Evolutionary conservation across 1,140 invertebrate species (phyloP), one percentile per base, ranked within the genome.

Genomic region (Apis dorsata): DNA sequence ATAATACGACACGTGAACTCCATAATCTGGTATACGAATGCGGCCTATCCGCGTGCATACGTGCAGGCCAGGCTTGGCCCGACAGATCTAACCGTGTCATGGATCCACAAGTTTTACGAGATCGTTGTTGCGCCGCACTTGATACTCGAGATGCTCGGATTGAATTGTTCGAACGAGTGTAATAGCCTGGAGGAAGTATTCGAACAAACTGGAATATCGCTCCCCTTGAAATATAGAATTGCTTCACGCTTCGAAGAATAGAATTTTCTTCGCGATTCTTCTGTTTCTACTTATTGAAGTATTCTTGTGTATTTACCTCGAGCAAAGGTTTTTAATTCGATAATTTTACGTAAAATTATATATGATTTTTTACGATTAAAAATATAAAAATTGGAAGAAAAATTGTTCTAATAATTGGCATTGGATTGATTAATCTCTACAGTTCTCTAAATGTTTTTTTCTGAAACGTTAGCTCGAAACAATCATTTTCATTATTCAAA

Each of bases 1-100:
- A 89, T 89, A 89, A 89, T 89, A 89, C 87, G 85, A 89, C 86
- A 88, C 88, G 88, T 86, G 88, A 89, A 88, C 88, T 85, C 84
- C 79, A 86, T 86, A 84, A 88, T 88, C 86, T 84, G 86, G 70
- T 85, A 75, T 81, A 79, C 57, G 79, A 74, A 80, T 68, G 71
- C 75, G 57, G 78, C 62, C 62, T 85, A 79, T 77, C 79, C 66
- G n/a, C 62, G 53, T 75, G 79, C 63, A 72, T 75, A 69, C 69
- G 66, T 68, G 34, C 85, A 79, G 78, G 87, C 69, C 55, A 34
- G 34, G 44, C 59, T 66, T n/a, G 49, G 81, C 71, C 24, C 69
- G 74, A 63, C 66, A 63, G 68, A 84, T 80, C 66, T 60, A 87
- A 79, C 81, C 66, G 86, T 81, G 81, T 80, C 75, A 72, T 72